Conservation (phyloP, 2,797 vertebrate genomes). For the Mus minutoides region DNA sequence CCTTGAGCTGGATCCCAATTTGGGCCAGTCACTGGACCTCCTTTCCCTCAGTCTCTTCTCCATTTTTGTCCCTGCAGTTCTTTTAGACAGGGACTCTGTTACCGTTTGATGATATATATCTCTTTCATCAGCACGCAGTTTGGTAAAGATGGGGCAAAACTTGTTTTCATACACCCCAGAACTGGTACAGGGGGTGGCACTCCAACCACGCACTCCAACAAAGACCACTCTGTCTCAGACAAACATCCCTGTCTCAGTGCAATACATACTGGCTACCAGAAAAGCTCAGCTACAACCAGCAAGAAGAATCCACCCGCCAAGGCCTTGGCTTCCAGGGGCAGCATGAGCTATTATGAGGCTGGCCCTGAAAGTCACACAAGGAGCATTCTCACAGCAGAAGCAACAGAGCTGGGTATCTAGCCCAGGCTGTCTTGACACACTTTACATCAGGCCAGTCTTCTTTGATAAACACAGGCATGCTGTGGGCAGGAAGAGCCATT, state of each 20-base stretch:
- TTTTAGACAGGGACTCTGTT: not conserved
- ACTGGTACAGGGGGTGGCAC: not conserved
- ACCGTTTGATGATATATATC: not conserved
- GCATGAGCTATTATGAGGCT: slow-evolving; percentile 49
- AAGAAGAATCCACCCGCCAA: not conserved
- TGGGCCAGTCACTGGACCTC: not conserved
- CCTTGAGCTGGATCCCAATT: not conserved
- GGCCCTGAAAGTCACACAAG: not conserved
- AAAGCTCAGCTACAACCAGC: not conserved
- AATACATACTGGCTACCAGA: not conserved
- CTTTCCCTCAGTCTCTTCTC: not conserved
- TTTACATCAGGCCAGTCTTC: not conserved
- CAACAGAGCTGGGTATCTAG: not conserved
- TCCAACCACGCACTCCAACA: not conserved
- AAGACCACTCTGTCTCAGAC: not conserved
- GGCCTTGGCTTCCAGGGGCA: not conserved
- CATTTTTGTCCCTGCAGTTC: not conserved
- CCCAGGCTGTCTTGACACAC: not conserved
- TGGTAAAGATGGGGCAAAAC: not conserved
- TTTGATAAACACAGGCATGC: not conserved
- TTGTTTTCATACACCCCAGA: not conserved
- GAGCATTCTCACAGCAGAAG: not conserved
- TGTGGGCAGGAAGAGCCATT: not conserved
- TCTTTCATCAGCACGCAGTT: not conserved
- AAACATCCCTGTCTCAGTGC: not conserved